Base-by-base conservation (phyloP, 2,113 vertebrate species). In the Gila orcuttii region DNA sequence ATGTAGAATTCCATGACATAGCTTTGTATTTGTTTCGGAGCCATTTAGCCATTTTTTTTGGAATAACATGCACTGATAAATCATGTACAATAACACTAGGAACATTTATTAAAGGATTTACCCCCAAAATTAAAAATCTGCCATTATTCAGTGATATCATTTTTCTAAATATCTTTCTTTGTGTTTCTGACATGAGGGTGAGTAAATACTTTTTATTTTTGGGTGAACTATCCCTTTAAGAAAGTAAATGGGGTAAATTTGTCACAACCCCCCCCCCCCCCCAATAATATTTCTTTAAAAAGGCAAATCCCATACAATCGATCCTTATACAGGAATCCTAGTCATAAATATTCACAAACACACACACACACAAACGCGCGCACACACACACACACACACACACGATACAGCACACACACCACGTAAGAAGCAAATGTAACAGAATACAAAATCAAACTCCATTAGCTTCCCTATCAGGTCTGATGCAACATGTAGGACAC, bases 361-460 rank as follows among this genome's bases (percentile, higher is more conserved):
- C 4, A 5, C 36, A 36, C 36, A 3, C 36, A 5, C 36, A 36
- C 36, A 39, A 0, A 4, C 36, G 6, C 45, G 52, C 59, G 8
- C 6, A 45, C 68, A 28, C 6, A 28, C 28, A 28, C 28, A 28
- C 28, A 28, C 28, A 28, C 28, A 28, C 28, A 28, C 28, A 28
- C 28, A 47, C 59, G 45, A 31, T 76, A 50, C 45, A 23, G 39
- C 36, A 6, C 28, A 66, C 62, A 33, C 62, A 13, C 68, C 25
- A 36, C 31, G 2, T 69, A 23, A 66, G 39, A 68, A 50, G 45
- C 31, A 12, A 78, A 83, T 86, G 79, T 60, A 79, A 71, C 12
- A 8, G 13, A 82, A 77, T 85, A 45, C 69, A 82, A 82, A 85
- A 76, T 75, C 47, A 64, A 77, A 45, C 42, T 68, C 42, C 83